A percentile compares a stretch with the other conserved stretches of the same genome.
Evolutionary conservation across 2,888 invertebrate species (phyloP).

Genomic region (Tillus elongatus): DNA sequence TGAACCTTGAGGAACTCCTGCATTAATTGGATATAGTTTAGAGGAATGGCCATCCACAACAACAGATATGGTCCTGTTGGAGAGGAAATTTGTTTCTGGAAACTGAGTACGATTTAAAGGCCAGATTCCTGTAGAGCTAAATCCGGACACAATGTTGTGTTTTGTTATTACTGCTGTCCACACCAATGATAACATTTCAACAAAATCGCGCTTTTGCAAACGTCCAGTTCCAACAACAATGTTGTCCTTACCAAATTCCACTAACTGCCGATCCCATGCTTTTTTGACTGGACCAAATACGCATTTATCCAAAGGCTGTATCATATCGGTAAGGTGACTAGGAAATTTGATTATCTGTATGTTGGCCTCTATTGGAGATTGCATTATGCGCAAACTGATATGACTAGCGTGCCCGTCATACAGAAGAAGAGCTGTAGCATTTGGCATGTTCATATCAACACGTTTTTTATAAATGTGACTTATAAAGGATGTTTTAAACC

Average conservation of each 20-base stretch:
- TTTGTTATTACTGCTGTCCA: constrained; percentile 14
- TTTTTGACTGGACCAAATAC: constrained; percentile 15
- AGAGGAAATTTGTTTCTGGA: constrained; percentile 9
- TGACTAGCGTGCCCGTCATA: too few species aligned
- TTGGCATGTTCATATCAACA: neutral
- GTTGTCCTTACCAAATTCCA: constrained; percentile 17
- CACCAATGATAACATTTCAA: constrained; percentile 14
- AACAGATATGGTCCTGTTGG: too few species aligned
- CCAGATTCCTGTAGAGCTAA: constrained; percentile 13
- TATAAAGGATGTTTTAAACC: too few species aligned
- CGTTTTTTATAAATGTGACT: neutral
- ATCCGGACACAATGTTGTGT: constrained; percentile 16
- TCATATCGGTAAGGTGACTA: constrained; percentile 19
- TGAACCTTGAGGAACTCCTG: too few species aligned
- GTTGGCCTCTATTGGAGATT: constrained; percentile 16
- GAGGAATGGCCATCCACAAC: too few species aligned
- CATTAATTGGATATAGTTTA: too few species aligned
- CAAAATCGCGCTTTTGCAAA: constrained; percentile 15
- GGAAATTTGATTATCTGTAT: constrained; percentile 17
- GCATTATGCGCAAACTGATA: too few species aligned
- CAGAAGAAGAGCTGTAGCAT: too few species aligned
- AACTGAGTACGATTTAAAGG: constrained; percentile 13
- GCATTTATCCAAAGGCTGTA: constrained; percentile 18
- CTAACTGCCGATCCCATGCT: constrained; percentile 17
- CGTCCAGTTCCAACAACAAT: constrained; percentile 17